Evolutionary conservation across 2,888 invertebrate species (phyloP), one percentile per base, ranked within the genome.

Genomic region (Eudemis profundana): DNA sequence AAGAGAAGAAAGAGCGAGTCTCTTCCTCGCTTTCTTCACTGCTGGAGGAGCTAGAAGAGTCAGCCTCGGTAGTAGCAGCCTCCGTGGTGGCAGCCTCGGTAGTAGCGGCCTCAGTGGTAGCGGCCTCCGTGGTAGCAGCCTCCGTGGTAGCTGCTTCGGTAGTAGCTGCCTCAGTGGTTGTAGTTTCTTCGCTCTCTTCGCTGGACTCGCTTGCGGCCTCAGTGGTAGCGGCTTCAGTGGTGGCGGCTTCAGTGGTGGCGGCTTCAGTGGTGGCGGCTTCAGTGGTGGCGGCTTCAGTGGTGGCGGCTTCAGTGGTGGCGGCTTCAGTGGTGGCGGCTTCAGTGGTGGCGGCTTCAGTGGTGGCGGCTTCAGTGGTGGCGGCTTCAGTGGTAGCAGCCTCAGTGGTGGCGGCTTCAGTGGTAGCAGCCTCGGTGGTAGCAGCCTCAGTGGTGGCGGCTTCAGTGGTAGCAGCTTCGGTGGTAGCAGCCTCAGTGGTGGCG

Each of bases 1-100:
- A 47, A 10, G 46, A 47, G 47, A 47, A 59, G 59, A 59, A 47
- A 5, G 47, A 47, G 15, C 59, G 59, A 38, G 59, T 21, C n/a
- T 59, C 47, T 21, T 47, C 57, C 17, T 59, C 57, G 4, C 14
- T 23, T 1, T 14, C 42, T 5, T 56, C 42, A 23, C 27, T 27
- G n/a, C n/a, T n/a, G n/a, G n/a, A 5, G 17, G 17, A 8, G 29
- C 49, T 15, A 10, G 2, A 36, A 12, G 7, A 40, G 14, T 40
- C 33, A 14, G 54, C 40, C 8, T 61, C 60, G 21, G 40, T 53
- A 2, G 19, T 49, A 17, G 36, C 36, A 7, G 17, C 49, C n/a
- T 49, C 53, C 1, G 36, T 62, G 38, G 53, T 38, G 0, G 40
- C 56, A n/a, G 27, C 36, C 5, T 33, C 51, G 4, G 33, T 36